Percentiles rank a stretch among this genome's conserved stretches.
Conservation (phyloP, 2,888 invertebrate species). For the Hesperia comma region DNA sequence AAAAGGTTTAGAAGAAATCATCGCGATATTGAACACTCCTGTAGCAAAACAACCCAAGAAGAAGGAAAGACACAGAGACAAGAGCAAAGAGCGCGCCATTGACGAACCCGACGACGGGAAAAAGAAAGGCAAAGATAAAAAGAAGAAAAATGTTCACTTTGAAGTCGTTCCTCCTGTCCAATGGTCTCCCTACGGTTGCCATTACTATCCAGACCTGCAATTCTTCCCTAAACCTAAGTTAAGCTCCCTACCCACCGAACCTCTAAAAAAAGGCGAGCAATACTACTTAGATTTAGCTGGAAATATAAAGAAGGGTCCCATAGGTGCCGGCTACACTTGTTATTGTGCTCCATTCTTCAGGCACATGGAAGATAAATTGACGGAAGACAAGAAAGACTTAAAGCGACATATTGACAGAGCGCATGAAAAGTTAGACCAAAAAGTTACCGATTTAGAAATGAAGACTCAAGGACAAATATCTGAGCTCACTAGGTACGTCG, state of each 20-base stretch:
- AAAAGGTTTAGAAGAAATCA: conserved; percentile 93
- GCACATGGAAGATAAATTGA: conserved; percentile 92
- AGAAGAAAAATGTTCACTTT: conserved; percentile 84
- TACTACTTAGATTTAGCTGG: conserved; percentile 97
- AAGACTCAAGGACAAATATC: conserved; percentile 89
- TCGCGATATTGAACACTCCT: conserved; percentile 88
- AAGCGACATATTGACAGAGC: conserved; percentile 91
- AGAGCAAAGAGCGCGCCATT: conserved; percentile 81
- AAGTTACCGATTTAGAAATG: conserved; percentile 91
- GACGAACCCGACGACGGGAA: conserved; percentile 79
- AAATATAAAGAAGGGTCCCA: conserved; percentile 96
- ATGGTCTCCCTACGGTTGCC: conserved; percentile 97
- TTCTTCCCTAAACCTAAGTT: conserved; percentile 93
- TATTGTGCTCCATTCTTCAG: conserved; percentile 96
- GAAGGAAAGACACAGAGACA: conserved; percentile 70
- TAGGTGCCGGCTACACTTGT: conserved; percentile 96
- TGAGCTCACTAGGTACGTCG: conserved; percentile 86
- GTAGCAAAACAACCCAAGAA: conserved; percentile 74
- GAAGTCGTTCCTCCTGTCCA: conserved; percentile 75
- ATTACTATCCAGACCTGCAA: conserved; percentile 93
- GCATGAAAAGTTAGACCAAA: conserved; percentile 90
- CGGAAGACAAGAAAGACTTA: conserved; percentile 91
- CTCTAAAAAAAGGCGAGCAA: conserved; percentile 94
- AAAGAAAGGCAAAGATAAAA: conserved; percentile 74
- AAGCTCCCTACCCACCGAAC: conserved; percentile 93